phyloP scores from a whole-genome alignment of 2,113 vertebrate genomes.

The Drymodes brunneopygia region DNA sequence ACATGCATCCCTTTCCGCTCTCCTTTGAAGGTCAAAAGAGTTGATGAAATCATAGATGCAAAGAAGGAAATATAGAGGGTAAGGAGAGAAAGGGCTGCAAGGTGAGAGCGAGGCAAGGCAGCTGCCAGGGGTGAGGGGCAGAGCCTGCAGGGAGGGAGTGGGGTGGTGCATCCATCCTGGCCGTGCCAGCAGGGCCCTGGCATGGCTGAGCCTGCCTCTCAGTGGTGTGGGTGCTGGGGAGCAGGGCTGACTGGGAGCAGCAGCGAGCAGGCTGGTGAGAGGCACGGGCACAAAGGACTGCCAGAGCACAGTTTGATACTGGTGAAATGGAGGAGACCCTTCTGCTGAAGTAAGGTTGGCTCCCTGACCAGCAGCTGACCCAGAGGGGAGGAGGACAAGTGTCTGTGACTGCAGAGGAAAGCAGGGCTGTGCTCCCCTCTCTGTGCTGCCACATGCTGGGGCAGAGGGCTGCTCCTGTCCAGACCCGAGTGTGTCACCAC shows the following conservation, averaged over 20 bases:
- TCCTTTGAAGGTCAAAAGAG: not conserved
- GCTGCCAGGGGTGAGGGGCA: not conserved
- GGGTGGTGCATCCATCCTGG: accelerated
- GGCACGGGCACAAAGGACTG: not conserved
- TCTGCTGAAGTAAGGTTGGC: not conserved
- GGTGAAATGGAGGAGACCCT: not conserved
- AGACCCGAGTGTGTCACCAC: accelerated
- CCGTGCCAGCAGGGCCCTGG: not conserved
- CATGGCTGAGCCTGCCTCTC: not conserved
- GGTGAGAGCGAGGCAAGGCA: not conserved
- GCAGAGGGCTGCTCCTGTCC: not conserved
- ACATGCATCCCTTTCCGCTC: not conserved
- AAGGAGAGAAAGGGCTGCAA: not conserved
- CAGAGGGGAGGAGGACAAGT: too few species aligned
- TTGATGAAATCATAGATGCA: not conserved
- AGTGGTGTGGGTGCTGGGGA: accelerated
- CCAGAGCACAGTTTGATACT: accelerated
- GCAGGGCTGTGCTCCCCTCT: not conserved
- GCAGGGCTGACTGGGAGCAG: not conserved
- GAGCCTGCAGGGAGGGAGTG: accelerated
- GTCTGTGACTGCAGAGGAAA: not conserved
- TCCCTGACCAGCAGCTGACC: not conserved
- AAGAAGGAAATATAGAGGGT: not conserved
- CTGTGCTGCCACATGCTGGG: accelerated
- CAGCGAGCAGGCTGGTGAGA: not conserved